Base-by-base conservation (phyloP, 2,113 vertebrate genomes). In the Labeo rohita region DNA sequence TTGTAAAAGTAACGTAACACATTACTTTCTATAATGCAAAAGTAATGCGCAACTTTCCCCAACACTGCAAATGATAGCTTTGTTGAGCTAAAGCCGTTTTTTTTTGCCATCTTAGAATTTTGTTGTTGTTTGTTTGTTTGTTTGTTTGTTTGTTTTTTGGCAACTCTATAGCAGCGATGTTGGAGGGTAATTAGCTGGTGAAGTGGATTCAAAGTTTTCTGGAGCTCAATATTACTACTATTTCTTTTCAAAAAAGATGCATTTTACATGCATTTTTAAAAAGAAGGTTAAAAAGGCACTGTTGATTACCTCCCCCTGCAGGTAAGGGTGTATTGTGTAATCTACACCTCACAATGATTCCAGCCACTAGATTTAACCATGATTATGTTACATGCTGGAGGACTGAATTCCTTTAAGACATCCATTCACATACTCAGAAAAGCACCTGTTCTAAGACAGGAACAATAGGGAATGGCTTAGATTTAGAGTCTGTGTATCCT, bases 401-500 rank as follows among this genome's bases (percentile, higher is more conserved):
- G 75, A 28, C 54, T 77, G 28, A 50, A 75, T 75, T 50, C 47
- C 47, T 75, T 75, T 28, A 75, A 74, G 36, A 74, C 12, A 76
- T 52, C 74, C 6, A 75, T 50, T 75, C 73, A 75, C 45, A 50
- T 28, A 76, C 23, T 77, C 15, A 54, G 49, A 76, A 76, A 76
- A 76, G 74, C 74, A 52, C 23, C 74, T 76, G 74, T 76, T 76
- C 74, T 28, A 52, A 76, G 74, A 34, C 47, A 76, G 49, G 74
- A 76, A 76, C 47, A 49, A 56, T 49, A 5, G 65, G 73, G 77
- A 87, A 85, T 87, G 43, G 72, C 45, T 74, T 66, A 70, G 47
- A 85, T 88, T 87, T 79, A 88, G 84, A 68, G 85, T 90, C 87
- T 47, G 2, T 45, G 18, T 74, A 87, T 88, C 88, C 68, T 90